A percentile compares a stretch with the other conserved stretches of the same genome.
phyloP scores from a whole-genome alignment of 1,140 invertebrate genomes.

The Arion vulgaris region DNA sequence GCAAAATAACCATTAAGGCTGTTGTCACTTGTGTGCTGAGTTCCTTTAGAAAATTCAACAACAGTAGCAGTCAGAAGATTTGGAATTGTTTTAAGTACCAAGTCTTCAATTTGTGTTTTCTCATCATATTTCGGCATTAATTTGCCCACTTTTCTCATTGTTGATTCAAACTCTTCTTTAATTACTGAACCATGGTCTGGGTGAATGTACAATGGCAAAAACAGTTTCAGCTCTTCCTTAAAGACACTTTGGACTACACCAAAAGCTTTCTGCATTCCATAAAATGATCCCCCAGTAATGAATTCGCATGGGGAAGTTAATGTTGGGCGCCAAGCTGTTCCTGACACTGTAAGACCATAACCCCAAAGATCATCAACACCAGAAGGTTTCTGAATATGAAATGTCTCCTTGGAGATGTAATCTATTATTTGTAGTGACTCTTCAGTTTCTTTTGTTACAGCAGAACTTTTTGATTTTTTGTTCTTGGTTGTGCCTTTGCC shows the following conservation, averaged over 20 bases:
- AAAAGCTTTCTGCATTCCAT: slow-evolving; percentile 56
- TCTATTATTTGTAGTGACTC: slow-evolving; percentile 44
- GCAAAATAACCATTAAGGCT: slow-evolving; percentile 62
- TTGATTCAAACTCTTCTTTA: slow-evolving; percentile 52
- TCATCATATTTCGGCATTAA: slow-evolving; percentile 57
- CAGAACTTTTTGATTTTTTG: neutral
- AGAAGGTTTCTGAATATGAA: slow-evolving; percentile 50
- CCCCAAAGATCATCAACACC: slow-evolving; percentile 56
- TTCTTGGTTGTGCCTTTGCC: slow-evolving; percentile 7
- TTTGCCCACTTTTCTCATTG: slow-evolving; percentile 49
- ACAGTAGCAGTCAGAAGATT: slow-evolving; percentile 64
- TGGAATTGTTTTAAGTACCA: slow-evolving; percentile 60
- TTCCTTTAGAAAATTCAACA: slow-evolving; percentile 64
- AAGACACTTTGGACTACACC: slow-evolving; percentile 60
- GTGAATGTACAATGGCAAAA: slow-evolving; percentile 62
- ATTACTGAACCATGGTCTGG: slow-evolving; percentile 55
- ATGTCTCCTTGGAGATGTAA: slow-evolving; percentile 62
- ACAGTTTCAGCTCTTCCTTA: slow-evolving; percentile 60
- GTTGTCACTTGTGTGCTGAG: slow-evolving; percentile 65
- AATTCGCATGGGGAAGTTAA: slow-evolving; percentile 63
- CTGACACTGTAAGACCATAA: slow-evolving; percentile 60
- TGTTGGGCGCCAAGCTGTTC: slow-evolving; percentile 53
- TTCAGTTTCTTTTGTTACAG: neutral
- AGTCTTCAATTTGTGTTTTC: slow-evolving; percentile 56
- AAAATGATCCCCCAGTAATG: slow-evolving; percentile 52